Conservation (phyloP, 1,140 invertebrate species). For the Drosophila ogumai region DNA sequence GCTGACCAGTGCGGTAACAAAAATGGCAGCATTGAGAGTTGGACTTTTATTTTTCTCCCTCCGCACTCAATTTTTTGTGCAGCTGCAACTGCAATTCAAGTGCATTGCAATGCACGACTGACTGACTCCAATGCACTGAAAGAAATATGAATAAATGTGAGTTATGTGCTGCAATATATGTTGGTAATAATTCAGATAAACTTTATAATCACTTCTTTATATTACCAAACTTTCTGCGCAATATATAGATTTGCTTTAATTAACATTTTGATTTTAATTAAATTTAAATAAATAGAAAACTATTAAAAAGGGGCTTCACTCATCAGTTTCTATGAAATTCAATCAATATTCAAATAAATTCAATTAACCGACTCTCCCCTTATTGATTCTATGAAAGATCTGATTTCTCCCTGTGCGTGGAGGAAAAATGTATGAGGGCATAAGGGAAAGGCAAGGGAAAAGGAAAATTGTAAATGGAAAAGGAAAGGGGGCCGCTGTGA, state of each 20-base stretch:
- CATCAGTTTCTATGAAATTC: background rate
- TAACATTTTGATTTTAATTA: background rate
- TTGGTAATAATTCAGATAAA: too few species aligned
- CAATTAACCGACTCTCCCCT: background rate
- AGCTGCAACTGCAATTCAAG: conserved; percentile 59
- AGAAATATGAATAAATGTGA: background rate
- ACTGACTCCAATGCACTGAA: conserved; percentile 27
- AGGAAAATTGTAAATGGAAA: conserved; percentile 9
- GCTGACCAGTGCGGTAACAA: conserved; percentile 51
- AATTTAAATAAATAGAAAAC: background rate
- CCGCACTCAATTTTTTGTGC: conserved; percentile 51
- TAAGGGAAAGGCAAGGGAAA: background rate
- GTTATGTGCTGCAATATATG: too few species aligned
- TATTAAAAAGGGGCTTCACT: background rate
- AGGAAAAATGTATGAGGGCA: conserved; percentile 8
- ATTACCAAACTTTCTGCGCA: too few species aligned
- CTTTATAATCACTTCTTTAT: too few species aligned
- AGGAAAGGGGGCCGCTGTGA: conserved; percentile 13
- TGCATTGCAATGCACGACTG: conserved; percentile 60
- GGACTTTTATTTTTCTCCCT: conserved; percentile 44
- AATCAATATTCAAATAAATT: conserved; percentile 1
- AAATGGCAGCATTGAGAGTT: conserved; percentile 68
- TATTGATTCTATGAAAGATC: conserved; percentile 1
- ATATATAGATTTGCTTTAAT: too few species aligned
- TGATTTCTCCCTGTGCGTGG: conserved; percentile 8